Base-by-base conservation (phyloP, 2,113 vertebrate genomes). In the Columbina picui region DNA sequence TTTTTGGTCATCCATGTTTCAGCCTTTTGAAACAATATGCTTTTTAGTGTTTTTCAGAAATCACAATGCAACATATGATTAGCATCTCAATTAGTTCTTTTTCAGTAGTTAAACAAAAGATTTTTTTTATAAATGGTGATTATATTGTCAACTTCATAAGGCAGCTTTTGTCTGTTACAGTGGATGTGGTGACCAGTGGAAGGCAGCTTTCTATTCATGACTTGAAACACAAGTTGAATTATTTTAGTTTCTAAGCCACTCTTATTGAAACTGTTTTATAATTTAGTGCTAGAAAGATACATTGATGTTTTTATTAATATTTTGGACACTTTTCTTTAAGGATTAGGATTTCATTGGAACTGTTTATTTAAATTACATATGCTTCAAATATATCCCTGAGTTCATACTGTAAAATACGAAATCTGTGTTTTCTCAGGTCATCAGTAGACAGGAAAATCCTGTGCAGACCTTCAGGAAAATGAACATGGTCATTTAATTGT, bases 61-160 rank as follows among this genome's bases (percentile, higher is more conserved):
- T 92, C 84, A 97, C 96, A 98, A 97, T 96, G 93, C 68, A 96
- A 96, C 96, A 87, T 97, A 95, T 97, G 97, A 98, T 98, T 98
- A 98, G 97, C 98, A 97, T 98, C 76, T 98, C 97, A 98, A 98
- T 98, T 97, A 96, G 95, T 92, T 96, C 89, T 97, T 98, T 97
- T 98, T 98, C 98, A 98, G 91, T 94, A 93, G 79, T 84, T 67
- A 94, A 97, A 98, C 98, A 98, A 98, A 98, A 97, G 91, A 76
- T 56, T 91, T 86, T 86, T 96, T 98, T 95, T 97, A 84, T 94
- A 98, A 98, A 96, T 87, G 84, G 92, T 89, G 90, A 97, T 98
- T 97, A 97, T 97, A 97, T 97, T 98, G 97, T 98, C 95, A 95
- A 94, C 94, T 96, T 97, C 94, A 97, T 98, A 97, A 98, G 96